phyloP scores from a whole-genome alignment of 1,140 invertebrate genomes.

The Drosophila asahinai region DNA sequence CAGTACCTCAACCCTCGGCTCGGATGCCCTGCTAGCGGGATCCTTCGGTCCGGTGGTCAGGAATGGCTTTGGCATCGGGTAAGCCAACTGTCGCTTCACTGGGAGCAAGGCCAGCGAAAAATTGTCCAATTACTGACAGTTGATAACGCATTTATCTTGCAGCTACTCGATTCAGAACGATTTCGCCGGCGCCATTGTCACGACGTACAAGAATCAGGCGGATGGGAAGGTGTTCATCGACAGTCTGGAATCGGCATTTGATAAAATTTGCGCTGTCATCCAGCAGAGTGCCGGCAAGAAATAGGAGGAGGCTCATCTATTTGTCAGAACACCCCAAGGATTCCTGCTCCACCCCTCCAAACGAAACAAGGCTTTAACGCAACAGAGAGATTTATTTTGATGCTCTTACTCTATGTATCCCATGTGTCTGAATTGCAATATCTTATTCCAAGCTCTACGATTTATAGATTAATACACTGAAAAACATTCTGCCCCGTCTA shows the following conservation, averaged over 20 bases:
- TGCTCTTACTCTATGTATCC: constrained; percentile 29
- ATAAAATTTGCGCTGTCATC: constrained; percentile 71
- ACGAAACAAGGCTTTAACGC: constrained; percentile 26
- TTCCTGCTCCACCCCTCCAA: background rate
- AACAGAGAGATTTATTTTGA: constrained; percentile 49
- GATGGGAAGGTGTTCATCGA: constrained; percentile 90
- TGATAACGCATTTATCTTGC: constrained; percentile 19
- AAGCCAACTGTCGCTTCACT: constrained; percentile 74
- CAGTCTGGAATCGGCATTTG: constrained; percentile 89
- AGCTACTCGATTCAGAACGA: constrained; percentile 85
- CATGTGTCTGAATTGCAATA: constrained; percentile 55
- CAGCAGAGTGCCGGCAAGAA: constrained; percentile 41
- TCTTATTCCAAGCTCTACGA: constrained; percentile 51
- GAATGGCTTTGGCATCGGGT: constrained; percentile 97
- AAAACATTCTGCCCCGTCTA: constrained; percentile 39
- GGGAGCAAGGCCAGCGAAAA: background rate
- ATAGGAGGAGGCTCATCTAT: constrained; percentile 1
- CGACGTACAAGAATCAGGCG: constrained; percentile 90
- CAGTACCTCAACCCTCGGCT: constrained; percentile 97
- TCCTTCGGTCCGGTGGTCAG: constrained; percentile 97
- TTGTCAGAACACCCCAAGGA: constrained; percentile 8
- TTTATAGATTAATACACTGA: constrained; percentile 59
- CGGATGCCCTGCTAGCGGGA: constrained; percentile 94
- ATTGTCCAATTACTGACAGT: constrained; percentile 1
- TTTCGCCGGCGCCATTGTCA: constrained; percentile 91